Base-by-base conservation (phyloP, 53 echinoderm and acorn worm genomes). In the Holothuria scabra region DNA sequence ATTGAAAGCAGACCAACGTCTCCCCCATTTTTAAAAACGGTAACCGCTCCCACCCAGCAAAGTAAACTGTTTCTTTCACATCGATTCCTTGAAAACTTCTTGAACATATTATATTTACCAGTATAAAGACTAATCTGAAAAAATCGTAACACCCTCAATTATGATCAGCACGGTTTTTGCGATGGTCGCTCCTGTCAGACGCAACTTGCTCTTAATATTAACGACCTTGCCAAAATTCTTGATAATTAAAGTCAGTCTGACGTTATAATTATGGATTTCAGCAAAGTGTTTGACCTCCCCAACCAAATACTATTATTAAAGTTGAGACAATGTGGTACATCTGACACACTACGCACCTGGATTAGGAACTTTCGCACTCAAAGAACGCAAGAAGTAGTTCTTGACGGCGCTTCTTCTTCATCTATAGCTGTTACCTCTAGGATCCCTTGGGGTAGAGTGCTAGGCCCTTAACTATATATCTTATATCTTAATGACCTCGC, bases 141-240 rank as follows among this genome's bases (percentile, higher is more conserved):
- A 41, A 25, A 8, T n/a, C 37, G 32, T 48, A 74, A 57, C 60
- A 74, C 74, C 46, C 61, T 85, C 10, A 71, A 65, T 23, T 19
- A 65, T 65, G 66, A 65, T 19, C 66, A 65, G 25, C 84, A 74
- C 3, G 74, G 74, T 3, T 85, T 74, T 56, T 33, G 85, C 28
- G 59, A 72, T 41, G 74, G 49, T 74, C 74, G 74, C 5, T 85
- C 85, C 5, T 72, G 85, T 56, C 60, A 74, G 59, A 74, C 85
- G 10, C 58, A 74, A 41, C 85, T 74, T 21, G 37, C 70, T n/a
- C 0, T 26, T 14, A 60, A 14, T 60, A 26, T 22, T 4, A 60
- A 22, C 8, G 22, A 26, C 22, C 26, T 60, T 60, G 22, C 8
- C 26, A 60, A 26, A 60, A 84, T 57, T 46, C 46, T 71, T 6